phyloP scores from a whole-genome alignment of 2,113 vertebrate genomes.

The Percina caprodes region DNA sequence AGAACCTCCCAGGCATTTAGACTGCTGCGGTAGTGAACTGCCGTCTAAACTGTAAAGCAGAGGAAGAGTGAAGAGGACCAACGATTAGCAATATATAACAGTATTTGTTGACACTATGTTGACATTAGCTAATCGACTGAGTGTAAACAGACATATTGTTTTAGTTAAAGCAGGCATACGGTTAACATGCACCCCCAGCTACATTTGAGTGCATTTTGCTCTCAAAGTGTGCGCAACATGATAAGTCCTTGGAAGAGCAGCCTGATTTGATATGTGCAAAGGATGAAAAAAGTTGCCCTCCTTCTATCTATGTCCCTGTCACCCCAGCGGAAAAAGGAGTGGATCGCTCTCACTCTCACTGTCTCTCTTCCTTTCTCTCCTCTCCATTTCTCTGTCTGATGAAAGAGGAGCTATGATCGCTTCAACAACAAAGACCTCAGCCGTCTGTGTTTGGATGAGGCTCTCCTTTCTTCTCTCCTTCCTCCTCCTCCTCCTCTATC shows the following conservation, averaged over 20 bases:
- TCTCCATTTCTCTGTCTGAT: conserved; percentile 80
- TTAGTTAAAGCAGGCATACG: conserved; percentile 51
- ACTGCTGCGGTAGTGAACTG: conserved; percentile 48
- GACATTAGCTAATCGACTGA: conserved; percentile 27
- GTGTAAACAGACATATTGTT: conserved; percentile 62
- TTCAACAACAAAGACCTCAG: conserved; percentile 84
- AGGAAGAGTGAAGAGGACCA: conserved; percentile 28
- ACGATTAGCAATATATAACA: conserved; percentile 43
- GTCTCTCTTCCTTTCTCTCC: conserved; percentile 72
- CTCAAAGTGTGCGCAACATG: conserved; percentile 59
- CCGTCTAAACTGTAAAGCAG: conserved; percentile 39
- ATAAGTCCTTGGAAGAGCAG: conserved; percentile 75
- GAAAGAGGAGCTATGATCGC: conserved; percentile 86
- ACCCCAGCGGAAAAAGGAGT: conserved; percentile 75
- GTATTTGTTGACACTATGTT: conserved; percentile 49
- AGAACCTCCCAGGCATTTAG: conserved; percentile 75
- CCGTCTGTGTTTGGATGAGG: conserved; percentile 84
- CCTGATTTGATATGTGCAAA: conserved; percentile 71
- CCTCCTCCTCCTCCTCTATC: conserved; percentile 74
- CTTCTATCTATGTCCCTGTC: conserved; percentile 74
- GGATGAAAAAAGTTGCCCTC: conserved; percentile 76
- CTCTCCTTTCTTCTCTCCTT: conserved; percentile 83
- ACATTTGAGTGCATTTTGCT: conserved; percentile 63
- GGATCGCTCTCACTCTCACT: conserved; percentile 72
- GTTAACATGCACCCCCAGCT: conserved; percentile 43